Evolutionary conservation across 1,140 invertebrate genomes (phyloP), one percentile per base, ranked within the genome.

Genomic region (Drosophila repleta): DNA sequence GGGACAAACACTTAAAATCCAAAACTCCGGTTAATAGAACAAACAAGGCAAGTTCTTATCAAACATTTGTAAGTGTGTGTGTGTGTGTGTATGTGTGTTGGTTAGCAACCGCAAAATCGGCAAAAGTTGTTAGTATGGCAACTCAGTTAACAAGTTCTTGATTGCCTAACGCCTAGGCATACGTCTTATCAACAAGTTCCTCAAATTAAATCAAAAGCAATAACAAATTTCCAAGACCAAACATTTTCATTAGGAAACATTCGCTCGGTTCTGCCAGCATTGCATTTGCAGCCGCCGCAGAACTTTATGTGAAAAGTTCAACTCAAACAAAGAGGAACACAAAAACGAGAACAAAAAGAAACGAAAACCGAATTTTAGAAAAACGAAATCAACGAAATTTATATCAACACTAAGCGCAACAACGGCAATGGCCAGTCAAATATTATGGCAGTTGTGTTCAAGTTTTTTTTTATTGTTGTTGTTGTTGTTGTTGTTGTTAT

Each of bases 211-310:
- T 74, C 71, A 84, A 77, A 61, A 57, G 35, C 60, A 69, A 46
- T 53, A 67, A 24, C 49, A 45, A 52, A 49, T 46, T 45, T 57
- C 17, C 43, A 55, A 55, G 61, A 68, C 55, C n/a, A 76, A 69
- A 76, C 78, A 87, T 88, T 88, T 89, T 83, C 79, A 88, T 84
- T 83, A 88, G 58, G 67, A 76, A 79, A 82, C 82, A 87, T 88
- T 88, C 56, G 74, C 68, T 75, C 70, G 66, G 69, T 60, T 78
- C 11, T 35, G 32, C 73, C 63, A 77, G 62, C 55, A 76, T 76
- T 85, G 39, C 39, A 17, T 69, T 74, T 46, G 76, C 67, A 67
- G 76, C 63, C 58, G 51, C 39, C 55, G 51, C 76, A 78, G 76
- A 83, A 83, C 39, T 88, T 88, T 78, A 85, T 87, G 74, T 79